Evolutionary conservation across 2,113 vertebrate genomes (phyloP), one percentile per base, ranked within the genome.

Genomic region (Fulica atra): DNA sequence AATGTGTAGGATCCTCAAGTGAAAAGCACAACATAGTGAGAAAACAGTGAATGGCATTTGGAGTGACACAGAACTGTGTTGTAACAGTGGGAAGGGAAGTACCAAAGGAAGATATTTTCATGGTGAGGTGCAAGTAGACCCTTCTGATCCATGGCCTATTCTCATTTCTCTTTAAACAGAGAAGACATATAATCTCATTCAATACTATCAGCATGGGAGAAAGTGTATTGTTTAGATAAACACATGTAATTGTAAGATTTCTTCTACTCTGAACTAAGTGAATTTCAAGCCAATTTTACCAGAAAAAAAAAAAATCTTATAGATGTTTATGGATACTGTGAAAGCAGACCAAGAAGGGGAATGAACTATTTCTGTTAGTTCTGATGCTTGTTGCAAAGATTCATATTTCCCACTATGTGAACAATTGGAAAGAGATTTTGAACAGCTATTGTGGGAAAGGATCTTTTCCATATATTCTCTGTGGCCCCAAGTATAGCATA

Each of bases 111-210:
- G 13, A 40, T 3, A 31, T 61, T 80, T 86, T 72, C 36, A 35
- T 33, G 51, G 14, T 2, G 6, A 0, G 0, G 20, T 42, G 31
- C 42, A 68, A 36, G 44, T 36, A 69, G 26, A 50, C 26, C 35
- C 35, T 77, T 83, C 15, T 80, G 25, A 31, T 51, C 8, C 14
- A 18, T 40, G 9, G 15, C 10, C 28, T 81, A 2, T 59, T 83
- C 16, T 61, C 26, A 61, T 78, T 93, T 77, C 15, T 46, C 21
- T 78, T 66, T 74, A 20, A 79, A 80, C 23, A 79, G 26, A 68
- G 33, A 60, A 79, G 53, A 54, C 3, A 21, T 40, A 15, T 26
- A 38, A 46, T 24, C 23, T 93, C 33, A n/a, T 79, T 71, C 61
- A 57, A 21, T 74, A 29, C 5, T 36, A 50, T 59, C 16, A 63